A percentile compares a stretch with the other conserved stretches of the same genome.
Evolutionary conservation across 2,797 vertebrate genomes (phyloP).

Genomic region (Tokudaia tokunoshimensis): DNA sequence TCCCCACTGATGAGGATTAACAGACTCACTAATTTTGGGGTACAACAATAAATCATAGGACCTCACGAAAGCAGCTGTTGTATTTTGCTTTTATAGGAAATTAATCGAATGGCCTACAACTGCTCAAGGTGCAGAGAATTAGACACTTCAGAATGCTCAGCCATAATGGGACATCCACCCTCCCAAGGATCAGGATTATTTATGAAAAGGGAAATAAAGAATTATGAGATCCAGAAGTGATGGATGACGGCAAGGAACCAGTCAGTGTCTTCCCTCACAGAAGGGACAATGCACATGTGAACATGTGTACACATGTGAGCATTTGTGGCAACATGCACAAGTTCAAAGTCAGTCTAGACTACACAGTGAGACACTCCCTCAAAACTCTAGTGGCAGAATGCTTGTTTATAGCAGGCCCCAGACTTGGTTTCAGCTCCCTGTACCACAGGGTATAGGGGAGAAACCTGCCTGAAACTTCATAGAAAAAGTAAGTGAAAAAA

Average conservation of each 20-base stretch:
- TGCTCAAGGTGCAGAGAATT: background rate
- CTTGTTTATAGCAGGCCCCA: background rate
- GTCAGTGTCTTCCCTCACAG: background rate
- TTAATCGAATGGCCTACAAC: too few species aligned
- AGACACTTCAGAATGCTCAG: background rate
- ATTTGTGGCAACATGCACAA: background rate
- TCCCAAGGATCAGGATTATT: background rate
- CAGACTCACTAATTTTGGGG: background rate
- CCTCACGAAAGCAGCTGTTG: background rate
- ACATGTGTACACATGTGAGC: background rate
- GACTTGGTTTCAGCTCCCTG: background rate
- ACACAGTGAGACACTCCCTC: background rate
- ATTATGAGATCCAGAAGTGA: background rate
- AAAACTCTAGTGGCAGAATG: background rate
- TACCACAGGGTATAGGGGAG: background rate
- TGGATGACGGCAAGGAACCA: background rate
- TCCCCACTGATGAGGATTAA: background rate
- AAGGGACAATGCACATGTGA: background rate
- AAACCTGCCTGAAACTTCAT: background rate
- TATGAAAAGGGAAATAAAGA: background rate
- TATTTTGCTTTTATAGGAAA: background rate
- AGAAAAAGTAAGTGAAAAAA: conserved; percentile 19
- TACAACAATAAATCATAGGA: background rate
- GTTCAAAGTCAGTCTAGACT: background rate
- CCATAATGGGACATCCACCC: background rate